Evolutionary conservation across 2,888 invertebrate genomes (phyloP).

Genomic region (Pollenia angustigena): DNA sequence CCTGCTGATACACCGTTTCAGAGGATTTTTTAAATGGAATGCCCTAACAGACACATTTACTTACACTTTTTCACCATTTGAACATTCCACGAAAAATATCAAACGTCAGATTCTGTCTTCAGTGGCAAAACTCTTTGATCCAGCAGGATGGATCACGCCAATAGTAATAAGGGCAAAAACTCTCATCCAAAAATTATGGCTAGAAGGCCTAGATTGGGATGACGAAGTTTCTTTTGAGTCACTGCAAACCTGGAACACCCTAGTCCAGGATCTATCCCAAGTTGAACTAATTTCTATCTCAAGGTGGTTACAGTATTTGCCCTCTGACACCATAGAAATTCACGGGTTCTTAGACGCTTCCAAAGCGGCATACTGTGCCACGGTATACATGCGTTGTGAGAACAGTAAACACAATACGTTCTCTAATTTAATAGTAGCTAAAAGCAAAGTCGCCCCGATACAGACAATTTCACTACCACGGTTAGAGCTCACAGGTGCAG

Average conservation of each 20-base stretch:
- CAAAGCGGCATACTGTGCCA: background rate
- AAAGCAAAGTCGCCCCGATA: slow-evolving; percentile 13
- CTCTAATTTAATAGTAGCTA: slow-evolving; percentile 2
- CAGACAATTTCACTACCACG: background rate
- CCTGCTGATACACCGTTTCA: no score
- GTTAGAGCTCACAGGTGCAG: no score
- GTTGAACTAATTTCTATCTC: background rate
- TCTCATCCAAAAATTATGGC: background rate
- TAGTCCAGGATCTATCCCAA: background rate
- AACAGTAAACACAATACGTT: background rate
- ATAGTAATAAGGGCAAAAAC: no score
- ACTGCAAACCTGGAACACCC: slow-evolving; percentile 2
- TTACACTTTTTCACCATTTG: background rate
- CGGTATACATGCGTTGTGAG: background rate
- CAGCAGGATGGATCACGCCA: background rate
- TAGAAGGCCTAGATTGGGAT: background rate
- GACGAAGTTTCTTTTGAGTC: background rate
- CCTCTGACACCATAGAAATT: background rate
- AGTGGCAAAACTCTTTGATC: background rate
- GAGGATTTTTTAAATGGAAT: background rate
- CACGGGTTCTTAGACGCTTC: slow-evolving; percentile 1
- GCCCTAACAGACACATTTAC: background rate
- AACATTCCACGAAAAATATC: background rate
- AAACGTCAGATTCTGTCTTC: slow-evolving; percentile 5
- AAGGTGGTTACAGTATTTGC: background rate